Evolutionary conservation across 1,140 invertebrate species (phyloP), one percentile per base, ranked within the genome.

Genomic region (Pseudomyrmex sp.): DNA sequence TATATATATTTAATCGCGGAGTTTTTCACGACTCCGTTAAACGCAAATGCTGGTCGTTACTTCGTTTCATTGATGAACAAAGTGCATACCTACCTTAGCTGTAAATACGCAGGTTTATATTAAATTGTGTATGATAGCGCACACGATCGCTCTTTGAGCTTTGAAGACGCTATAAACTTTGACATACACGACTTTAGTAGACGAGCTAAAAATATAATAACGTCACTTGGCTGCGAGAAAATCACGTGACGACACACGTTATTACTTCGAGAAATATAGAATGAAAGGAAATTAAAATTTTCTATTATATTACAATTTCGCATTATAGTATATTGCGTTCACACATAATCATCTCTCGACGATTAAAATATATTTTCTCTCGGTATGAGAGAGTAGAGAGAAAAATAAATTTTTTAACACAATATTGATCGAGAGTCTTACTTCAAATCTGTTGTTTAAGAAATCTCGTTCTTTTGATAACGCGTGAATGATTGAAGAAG

Each of bases 121-220:
- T 46, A 18, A 2, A 59, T 23, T 74, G 23, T 2, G 15, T 8
- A 3, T 18, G 4, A n/a, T 15, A 66, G 18, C 48, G 63, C 54
- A 48, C 54, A 48, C 26, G 54, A 77, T 77, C 26, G 54, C 63
- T 48, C 62, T 68, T 77, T 18, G 74, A 77, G 44, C 52, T 61
- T 9, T 77, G 20, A 77, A 77, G 48, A 77, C 66, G 62, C 44
- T 44, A 54, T 9, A 20, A 20, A 20, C 48, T 26, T 48, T 59
- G 8, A 52, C n/a, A 35, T 23, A 44, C 10, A 52, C 4, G 7
- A 77, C 50, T 76, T 76, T 76, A 65, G 3, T 56, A 50, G 10
- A 46, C 0, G 9, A 50, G 15, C 50, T 85, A 85, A 79, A 86
- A 82, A 82, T 85, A 85, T 52, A 72, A 50, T 5, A 18, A 4